phyloP scores from a whole-genome alignment of 2,797 vertebrate species.

The Acropternis orthonyx region DNA sequence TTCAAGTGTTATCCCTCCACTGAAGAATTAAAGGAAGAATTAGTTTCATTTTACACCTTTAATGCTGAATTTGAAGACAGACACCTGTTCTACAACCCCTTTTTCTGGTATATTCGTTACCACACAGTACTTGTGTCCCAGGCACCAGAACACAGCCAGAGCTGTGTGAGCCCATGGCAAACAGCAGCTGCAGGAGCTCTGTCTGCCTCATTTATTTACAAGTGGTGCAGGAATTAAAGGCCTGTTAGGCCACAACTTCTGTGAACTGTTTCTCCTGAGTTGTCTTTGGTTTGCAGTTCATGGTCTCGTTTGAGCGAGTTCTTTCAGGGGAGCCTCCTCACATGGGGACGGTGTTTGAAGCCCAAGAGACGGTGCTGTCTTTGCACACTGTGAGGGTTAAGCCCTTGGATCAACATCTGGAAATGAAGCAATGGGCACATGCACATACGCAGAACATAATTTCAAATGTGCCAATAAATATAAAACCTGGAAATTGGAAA shows the following conservation, averaged over 20 bases:
- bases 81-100: not conserved
- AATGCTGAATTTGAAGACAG: not conserved
- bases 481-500: not conserved
- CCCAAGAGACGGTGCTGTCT: slow-evolving; percentile 30
- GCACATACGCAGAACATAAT: not conserved
- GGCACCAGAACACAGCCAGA: not conserved
- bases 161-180: not conserved
- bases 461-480: not conserved
- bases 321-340: not conserved
- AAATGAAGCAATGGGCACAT: not conserved
- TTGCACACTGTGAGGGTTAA: not conserved
- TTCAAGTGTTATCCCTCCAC: not conserved
- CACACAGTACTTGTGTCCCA: not conserved
- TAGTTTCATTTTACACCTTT: not conserved
- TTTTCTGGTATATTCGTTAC: not conserved
- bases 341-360: not conserved
- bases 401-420: not conserved
- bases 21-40: not conserved
- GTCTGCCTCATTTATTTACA: not conserved
- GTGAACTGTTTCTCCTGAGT: not conserved
- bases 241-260: not conserved
- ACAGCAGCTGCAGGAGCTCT: not conserved
- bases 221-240: not conserved
- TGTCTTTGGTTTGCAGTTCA: not conserved
- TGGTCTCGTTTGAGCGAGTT: not conserved